A percentile compares a stretch with the other conserved stretches of the same genome.
These are phyloP conservation scores for Lottia scabra DNA, from an alignment of 2,888 invertebrate species.

Conservation along the genomic window DNA sequence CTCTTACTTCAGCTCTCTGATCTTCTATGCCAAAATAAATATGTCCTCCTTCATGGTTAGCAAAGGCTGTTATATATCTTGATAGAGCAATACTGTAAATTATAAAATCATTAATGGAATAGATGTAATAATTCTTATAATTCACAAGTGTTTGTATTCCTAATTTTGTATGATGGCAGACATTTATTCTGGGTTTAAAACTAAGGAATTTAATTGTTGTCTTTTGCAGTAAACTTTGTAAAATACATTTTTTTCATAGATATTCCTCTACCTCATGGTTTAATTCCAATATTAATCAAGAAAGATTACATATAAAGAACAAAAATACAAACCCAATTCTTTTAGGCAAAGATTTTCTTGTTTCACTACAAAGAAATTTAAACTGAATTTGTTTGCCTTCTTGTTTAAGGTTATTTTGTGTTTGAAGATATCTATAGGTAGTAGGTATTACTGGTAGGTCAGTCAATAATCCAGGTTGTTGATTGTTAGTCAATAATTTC, in stretches of 20 bases:
- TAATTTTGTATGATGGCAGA: too few species aligned
- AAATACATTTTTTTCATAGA: too few species aligned
- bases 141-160: too few species aligned
- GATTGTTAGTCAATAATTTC: constrained; percentile 38
- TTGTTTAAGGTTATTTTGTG: constrained; percentile 47
- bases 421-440: constrained; percentile 38
- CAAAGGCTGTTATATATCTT: constrained; percentile 55
- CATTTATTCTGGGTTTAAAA: too few species aligned
- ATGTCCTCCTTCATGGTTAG: constrained; percentile 58
- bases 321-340: constrained; percentile 31
- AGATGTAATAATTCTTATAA: too few species aligned
- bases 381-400: constrained; percentile 61
- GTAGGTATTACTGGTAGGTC: constrained; percentile 47
- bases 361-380: constrained; percentile 39
- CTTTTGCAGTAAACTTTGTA: too few species aligned
- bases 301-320: too few species aligned
- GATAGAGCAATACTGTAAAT: neutral
- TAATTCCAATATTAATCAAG: too few species aligned
- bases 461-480: constrained; percentile 34
- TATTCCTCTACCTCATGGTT: too few species aligned
- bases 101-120: neutral
- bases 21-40: constrained; percentile 60
- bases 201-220: too few species aligned
- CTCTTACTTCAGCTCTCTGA: constrained; percentile 45
- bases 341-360: constrained; percentile 34